phyloP scores from a whole-genome alignment of 2,888 invertebrate species.

The Chirona hameri region DNA sequence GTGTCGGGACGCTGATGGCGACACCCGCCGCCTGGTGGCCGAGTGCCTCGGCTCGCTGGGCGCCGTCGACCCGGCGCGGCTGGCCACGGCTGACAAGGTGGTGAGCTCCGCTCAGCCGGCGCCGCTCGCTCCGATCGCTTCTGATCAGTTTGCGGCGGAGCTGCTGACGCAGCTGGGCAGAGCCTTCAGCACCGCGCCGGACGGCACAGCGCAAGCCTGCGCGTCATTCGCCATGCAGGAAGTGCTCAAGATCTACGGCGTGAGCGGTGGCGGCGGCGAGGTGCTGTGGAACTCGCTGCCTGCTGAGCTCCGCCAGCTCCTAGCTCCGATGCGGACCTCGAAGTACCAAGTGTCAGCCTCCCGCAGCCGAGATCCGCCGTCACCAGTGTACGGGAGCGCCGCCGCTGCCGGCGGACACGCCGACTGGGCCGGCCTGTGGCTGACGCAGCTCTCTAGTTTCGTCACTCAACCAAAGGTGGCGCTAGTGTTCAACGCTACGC shows the following conservation, averaged over 20 bases:
- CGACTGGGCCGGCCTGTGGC: slow-evolving; percentile 6
- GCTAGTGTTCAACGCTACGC: background rate
- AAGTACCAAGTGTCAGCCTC: slow-evolving; percentile 34
- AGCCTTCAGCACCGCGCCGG: slow-evolving; percentile 38
- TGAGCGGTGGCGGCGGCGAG: slow-evolving; percentile 31
- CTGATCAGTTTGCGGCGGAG: slow-evolving; percentile 33
- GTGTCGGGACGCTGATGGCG: background rate
- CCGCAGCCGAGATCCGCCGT: background rate
- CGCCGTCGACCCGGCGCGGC: slow-evolving; percentile 39
- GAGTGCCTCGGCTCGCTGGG: slow-evolving; percentile 33
- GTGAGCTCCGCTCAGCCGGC: slow-evolving; percentile 35
- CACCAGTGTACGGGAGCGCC: background rate
- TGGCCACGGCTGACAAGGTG: slow-evolving; percentile 10
- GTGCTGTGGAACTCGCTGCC: slow-evolving; percentile 35
- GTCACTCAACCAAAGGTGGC: background rate
- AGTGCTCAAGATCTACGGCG: slow-evolving; percentile 8
- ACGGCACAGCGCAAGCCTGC: slow-evolving; percentile 39
- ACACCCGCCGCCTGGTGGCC: background rate
- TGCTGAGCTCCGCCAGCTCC: slow-evolving; percentile 37
- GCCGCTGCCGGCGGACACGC: background rate
- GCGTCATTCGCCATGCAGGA: slow-evolving; percentile 40
- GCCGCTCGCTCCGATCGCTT: slow-evolving; percentile 28
- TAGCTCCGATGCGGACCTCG: slow-evolving; percentile 37
- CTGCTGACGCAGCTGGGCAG: slow-evolving; percentile 37
- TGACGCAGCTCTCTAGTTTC: slow-evolving; percentile 2